phyloP scores from a whole-genome alignment of 2,888 invertebrate genomes.

The Petrophora chlorosata region DNA sequence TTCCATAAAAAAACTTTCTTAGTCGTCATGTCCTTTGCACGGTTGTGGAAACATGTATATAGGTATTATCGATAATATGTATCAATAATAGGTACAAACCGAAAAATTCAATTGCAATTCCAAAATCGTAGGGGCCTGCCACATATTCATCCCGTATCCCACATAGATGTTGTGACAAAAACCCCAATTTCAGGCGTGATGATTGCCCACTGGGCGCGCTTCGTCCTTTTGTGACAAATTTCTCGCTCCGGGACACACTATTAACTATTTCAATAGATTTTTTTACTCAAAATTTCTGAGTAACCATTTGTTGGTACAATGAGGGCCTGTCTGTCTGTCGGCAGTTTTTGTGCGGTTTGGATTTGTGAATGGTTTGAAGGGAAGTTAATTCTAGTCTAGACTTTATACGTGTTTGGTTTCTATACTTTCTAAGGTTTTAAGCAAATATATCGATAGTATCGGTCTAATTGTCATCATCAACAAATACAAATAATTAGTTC shows the following conservation, averaged over 20 bases:
- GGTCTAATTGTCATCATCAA: too few relatives aligned
- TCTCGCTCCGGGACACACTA: slow-evolving; percentile 74
- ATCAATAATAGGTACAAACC: too few relatives aligned
- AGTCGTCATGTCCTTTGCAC: too few relatives aligned
- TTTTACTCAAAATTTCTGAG: slow-evolving; percentile 42
- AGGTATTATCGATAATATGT: too few relatives aligned
- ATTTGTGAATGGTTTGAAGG: slow-evolving; percentile 15
- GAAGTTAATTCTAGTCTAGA: slow-evolving; percentile 10
- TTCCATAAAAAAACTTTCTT: too few relatives aligned
- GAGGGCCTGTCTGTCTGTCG: slow-evolving; percentile 48
- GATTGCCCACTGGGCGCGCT: slow-evolving; percentile 63
- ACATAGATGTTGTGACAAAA: slow-evolving; percentile 66
- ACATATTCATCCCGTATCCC: slow-evolving; percentile 4
- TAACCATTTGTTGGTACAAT: slow-evolving; percentile 68
- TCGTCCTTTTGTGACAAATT: slow-evolving; percentile 68
- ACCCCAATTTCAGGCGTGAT: slow-evolving; percentile 75
- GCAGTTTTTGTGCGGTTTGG: slow-evolving; percentile 56
- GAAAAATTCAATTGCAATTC: too few relatives aligned
- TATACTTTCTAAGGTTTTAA: too few relatives aligned
- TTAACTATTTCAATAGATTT: slow-evolving; percentile 67
- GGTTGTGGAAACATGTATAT: too few relatives aligned
- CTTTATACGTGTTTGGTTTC: too few relatives aligned
- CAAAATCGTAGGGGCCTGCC: neutral
- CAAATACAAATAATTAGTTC: too few relatives aligned
- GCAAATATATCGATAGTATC: too few relatives aligned